phyloP scores from a whole-genome alignment of 2,113 vertebrate genomes.

The Tachuris rubrigastra region DNA sequence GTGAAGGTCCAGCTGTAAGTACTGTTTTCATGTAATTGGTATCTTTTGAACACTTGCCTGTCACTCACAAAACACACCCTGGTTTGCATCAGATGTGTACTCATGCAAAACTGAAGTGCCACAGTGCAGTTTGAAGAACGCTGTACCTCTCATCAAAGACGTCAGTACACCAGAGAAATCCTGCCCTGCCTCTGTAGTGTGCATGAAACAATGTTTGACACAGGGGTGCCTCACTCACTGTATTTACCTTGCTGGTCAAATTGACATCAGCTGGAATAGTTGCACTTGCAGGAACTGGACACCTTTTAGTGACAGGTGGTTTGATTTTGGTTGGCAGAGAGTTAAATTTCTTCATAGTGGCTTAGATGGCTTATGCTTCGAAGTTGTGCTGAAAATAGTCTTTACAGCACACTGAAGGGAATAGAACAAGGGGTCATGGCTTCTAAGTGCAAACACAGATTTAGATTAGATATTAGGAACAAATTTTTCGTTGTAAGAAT shows the following conservation, averaged over 20 bases:
- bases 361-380: background rate
- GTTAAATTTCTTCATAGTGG: background rate
- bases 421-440: background rate
- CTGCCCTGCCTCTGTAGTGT: too few species aligned
- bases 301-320: background rate
- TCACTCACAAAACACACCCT: background rate
- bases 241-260: background rate
- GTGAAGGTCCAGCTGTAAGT: conserved; percentile 90
- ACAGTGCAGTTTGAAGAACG: background rate
- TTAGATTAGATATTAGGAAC: background rate
- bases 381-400: background rate
- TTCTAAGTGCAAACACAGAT: background rate
- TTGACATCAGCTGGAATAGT: background rate
- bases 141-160: background rate
- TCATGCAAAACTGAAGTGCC: background rate
- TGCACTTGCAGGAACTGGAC: background rate
- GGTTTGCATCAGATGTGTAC: accelerated
- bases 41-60: background rate
- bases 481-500: background rate
- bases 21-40: background rate
- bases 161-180: background rate
- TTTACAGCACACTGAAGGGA: background rate
- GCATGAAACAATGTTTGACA: background rate
- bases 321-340: background rate
- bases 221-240: background rate